These are phyloP conservation scores for Psococerastis gibbosa DNA, from an alignment of 2,888 invertebrate species.

Conservation along the genomic window DNA sequence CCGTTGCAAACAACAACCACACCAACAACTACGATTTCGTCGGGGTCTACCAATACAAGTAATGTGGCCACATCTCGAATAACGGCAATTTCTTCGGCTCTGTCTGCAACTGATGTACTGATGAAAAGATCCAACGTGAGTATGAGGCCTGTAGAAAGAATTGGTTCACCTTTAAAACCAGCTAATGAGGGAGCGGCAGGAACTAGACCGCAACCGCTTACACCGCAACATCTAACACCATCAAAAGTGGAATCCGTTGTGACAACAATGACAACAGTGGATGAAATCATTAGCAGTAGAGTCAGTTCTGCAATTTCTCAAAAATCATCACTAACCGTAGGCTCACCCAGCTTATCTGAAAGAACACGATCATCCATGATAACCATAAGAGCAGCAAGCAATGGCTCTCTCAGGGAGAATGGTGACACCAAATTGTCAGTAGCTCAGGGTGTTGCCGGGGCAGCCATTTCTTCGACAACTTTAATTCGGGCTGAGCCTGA, in stretches of 20 bases:
- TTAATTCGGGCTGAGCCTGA: conserved; percentile 36
- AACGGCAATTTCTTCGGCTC: conserved; percentile 7
- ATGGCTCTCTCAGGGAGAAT: not conserved
- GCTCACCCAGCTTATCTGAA: not conserved
- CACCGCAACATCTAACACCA: not conserved
- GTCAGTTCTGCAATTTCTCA: not conserved
- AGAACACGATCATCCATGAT: conserved; percentile 1
- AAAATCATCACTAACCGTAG: not conserved
- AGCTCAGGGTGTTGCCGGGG: not conserved
- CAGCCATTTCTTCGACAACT: not conserved
- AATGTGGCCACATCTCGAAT: conserved; percentile 10
- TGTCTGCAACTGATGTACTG: conserved; percentile 1
- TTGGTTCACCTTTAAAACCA: too few species aligned
- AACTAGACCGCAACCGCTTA: not conserved
- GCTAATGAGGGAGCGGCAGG: not conserved
- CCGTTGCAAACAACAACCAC: conserved; percentile 12
- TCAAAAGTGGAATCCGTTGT: not conserved
- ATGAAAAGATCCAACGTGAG: not conserved
- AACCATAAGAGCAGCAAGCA: not conserved
- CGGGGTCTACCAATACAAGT: conserved; percentile 4
- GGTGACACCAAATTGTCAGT: not conserved
- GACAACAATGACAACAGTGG: not conserved
- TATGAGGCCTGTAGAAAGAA: not conserved
- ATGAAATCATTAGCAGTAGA: not conserved
- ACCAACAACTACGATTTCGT: conserved; percentile 9